Base-by-base conservation (phyloP, 2,888 invertebrate genomes). In the Acronicta leporina region DNA sequence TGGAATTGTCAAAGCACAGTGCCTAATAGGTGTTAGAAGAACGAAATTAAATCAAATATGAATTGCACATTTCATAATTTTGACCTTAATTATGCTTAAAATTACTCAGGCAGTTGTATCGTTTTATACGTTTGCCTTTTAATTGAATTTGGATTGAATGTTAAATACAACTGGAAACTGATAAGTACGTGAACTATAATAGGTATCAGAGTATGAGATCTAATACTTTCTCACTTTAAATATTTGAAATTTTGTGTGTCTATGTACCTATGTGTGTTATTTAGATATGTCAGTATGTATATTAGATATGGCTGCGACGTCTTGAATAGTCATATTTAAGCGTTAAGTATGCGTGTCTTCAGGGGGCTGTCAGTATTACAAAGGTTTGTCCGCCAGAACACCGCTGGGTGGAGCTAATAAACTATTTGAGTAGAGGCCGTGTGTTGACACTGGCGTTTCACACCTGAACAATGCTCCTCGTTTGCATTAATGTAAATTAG, bases 401-500 rank as follows among this genome's bases (percentile, higher is more conserved):
- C 85, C 89, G 86, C 86, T 92, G 94, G 94, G 93, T 92, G 94
- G 93, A 93, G 93, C 91, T 92, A 92, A 93, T 94, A 93, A 92
- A 94, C 92, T 93, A 92, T 93, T 94, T 93, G 93, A 92, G 92
- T 87, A 90, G 92, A 91, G 86, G 87, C 89, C 87, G 87, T 84
- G 90, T 92, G 94, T 94, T 94, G 94, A 94, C 94, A 94, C 93
- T 93, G 89, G 90, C 90, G 92, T 92, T 94, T 94, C 92, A 92
- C 94, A 94, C 94, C 93, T 93, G 94, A 93, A 94, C 94, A 94
- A 94, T 93, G 93, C 92, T 89, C 79, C 93, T 94, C 94, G 94
- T 94, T 94, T 94, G 92, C 94, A 94, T 94, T 93, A 93, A 94
- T 94, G 93, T 94, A 94, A 94, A 94, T 94, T 94, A 93, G 93